Percentiles rank a stretch among this genome's conserved stretches.
Conservation (phyloP, 2,888 invertebrate species). For the Mythimna albipuncta region DNA sequence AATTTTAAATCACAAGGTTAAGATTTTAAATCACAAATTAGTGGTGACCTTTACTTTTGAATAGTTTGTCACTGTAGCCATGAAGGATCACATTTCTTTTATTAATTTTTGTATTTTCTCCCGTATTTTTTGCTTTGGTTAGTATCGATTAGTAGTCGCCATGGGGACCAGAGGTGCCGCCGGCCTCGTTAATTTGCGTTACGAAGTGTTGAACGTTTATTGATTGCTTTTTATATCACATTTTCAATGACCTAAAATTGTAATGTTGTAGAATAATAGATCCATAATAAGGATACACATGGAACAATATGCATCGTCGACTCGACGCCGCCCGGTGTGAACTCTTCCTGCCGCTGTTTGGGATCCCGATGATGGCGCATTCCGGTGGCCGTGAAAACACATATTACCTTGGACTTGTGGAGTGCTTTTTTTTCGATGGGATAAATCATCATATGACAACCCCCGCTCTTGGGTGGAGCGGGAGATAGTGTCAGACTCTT, state of each 20-base stretch:
- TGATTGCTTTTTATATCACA: background rate
- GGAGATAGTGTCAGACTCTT: too few relatives aligned
- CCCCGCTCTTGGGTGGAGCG: too few relatives aligned
- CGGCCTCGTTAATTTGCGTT: slow-evolving; percentile 3
- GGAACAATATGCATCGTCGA: too few relatives aligned
- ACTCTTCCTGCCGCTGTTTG: too few relatives aligned
- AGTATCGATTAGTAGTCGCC: slow-evolving; percentile 52
- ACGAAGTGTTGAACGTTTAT: background rate
- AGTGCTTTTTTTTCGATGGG: too few relatives aligned
- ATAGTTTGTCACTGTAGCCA: background rate
- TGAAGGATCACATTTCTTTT: background rate
- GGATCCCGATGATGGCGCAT: too few relatives aligned
- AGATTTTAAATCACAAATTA: background rate
- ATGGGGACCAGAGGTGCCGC: slow-evolving; percentile 8
- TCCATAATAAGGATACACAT: too few relatives aligned
- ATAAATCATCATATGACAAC: too few relatives aligned
- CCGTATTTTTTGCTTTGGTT: slow-evolving; percentile 21
- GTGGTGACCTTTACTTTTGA: background rate
- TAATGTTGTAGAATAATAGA: background rate
- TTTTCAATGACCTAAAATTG: background rate
- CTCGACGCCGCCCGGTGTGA: too few relatives aligned
- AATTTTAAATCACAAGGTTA: background rate
- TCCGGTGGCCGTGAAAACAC: too few relatives aligned
- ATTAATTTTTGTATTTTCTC: background rate
- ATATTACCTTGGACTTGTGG: too few relatives aligned